Evolutionary conservation across 2,888 invertebrate genomes (phyloP).

Genomic region (Lochmaea capreae): DNA sequence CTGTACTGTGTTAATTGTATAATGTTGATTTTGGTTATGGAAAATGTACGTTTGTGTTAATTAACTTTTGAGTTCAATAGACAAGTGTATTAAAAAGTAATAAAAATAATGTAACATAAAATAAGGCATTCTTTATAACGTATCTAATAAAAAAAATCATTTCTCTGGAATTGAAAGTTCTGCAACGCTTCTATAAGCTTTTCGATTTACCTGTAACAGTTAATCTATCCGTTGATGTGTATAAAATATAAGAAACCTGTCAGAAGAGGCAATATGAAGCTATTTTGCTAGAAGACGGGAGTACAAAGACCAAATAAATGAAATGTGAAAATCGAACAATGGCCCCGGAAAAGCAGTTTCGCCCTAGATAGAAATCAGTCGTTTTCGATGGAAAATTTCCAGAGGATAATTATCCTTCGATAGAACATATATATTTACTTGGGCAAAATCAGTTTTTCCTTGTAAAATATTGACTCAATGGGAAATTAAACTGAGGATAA

Average conservation of each 20-base stretch:
- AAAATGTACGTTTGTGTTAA: too few relatives aligned
- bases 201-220: slow-evolving; percentile 47
- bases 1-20: too few relatives aligned
- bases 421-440: background rate
- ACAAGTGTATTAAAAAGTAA: background rate
- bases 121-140: slow-evolving; percentile 11
- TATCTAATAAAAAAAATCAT: slow-evolving; percentile 36
- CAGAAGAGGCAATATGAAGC: slow-evolving; percentile 55
- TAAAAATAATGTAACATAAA: slow-evolving; percentile 3
- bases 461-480: background rate
- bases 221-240: slow-evolving; percentile 47
- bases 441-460: background rate
- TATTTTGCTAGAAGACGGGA: slow-evolving; percentile 53
- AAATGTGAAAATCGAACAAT: slow-evolving; percentile 57
- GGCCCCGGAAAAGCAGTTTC: slow-evolving; percentile 48
- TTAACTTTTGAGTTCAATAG: too few relatives aligned
- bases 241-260: slow-evolving; percentile 49
- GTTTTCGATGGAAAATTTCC: slow-evolving; percentile 40
- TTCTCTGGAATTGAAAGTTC: slow-evolving; percentile 40
- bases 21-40: too few relatives aligned
- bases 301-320: slow-evolving; percentile 56
- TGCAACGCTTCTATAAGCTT: slow-evolving; percentile 36
- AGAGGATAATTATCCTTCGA: slow-evolving; percentile 19
- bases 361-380: slow-evolving; percentile 60
- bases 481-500: too few relatives aligned